Evolutionary conservation across 2,113 vertebrate genomes (phyloP), one percentile per base, ranked within the genome.

Genomic region (Callopanchax toddi): DNA sequence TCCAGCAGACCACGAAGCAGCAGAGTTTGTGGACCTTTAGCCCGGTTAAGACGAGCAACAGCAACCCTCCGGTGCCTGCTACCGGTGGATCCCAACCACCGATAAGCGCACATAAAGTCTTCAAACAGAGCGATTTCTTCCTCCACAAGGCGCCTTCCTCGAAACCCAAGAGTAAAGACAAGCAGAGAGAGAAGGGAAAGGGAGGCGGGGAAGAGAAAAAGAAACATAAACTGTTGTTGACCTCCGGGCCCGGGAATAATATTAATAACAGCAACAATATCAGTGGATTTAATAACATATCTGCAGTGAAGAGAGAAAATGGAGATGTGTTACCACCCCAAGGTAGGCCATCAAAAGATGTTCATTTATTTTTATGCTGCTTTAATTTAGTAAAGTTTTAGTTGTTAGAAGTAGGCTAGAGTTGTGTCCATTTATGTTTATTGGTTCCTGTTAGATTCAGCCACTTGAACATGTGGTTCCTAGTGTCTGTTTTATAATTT

Each of bases 151-250:
- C 60, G 46, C 60, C 68, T 43, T 79, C 69, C 45, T 79, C 91
- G 58, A 94, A 93, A 89, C 74, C 86, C 53, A 95, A 92, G 83
- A 77, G 52, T 42, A 94, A 93, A 86, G 94, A 97, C 6, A 95
- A 94, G 77, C 79, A 54, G 60, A 88, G 92, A 29, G 94, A 95
- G 66, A 82, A 66, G 60, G 63, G 49, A 3, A 82, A 63, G 76
- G 81, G 60, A 71, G 62, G 74, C 54, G 84, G 70, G 48, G 86
- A 87, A 3, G 82, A 77, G 70, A 86, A 81, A 58, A 87, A 85
- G 78, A 89, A 84, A 76, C 80, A 74, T 21, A 85, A 85, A 81
- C 63, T 87, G 50, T 49, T 64, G 71, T 26, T 76, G 76, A 84
- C 78, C 76, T 21, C 84, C 39, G 56, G 44, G 43, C 25, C 55